Percentiles rank a stretch among this genome's conserved stretches.
Evolutionary conservation across 2,113 vertebrate species (phyloP).

Genomic region (Scalopus aquaticus): DNA sequence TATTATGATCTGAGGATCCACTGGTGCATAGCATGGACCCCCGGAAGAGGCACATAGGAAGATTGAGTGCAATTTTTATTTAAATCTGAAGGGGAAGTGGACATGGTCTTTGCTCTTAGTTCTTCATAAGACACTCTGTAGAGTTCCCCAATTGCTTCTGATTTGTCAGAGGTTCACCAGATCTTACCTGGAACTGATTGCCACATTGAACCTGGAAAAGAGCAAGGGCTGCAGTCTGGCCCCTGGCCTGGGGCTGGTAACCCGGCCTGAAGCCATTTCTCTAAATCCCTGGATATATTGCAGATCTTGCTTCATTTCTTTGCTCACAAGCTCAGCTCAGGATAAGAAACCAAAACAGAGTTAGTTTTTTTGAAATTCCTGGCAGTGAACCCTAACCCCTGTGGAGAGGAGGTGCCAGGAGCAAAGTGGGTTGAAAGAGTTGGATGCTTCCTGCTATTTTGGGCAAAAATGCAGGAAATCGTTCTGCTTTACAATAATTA

Average conservation of each 20-base stretch:
- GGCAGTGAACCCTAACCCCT: conserved; percentile 60
- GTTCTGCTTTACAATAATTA: neutral
- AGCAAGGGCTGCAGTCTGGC: neutral
- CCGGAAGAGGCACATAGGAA: neutral
- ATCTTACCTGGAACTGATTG: neutral
- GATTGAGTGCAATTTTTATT: neutral
- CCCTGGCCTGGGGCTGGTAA: neutral
- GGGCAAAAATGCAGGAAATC: conserved; percentile 50
- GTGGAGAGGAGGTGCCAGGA: conserved; percentile 35
- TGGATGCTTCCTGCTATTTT: conserved; percentile 20
- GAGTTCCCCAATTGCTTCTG: neutral
- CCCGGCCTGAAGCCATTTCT: neutral
- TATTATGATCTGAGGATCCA: fast-evolving
- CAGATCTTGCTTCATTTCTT: conserved; percentile 9
- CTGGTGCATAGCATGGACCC: too few relatives aligned
- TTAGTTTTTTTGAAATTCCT: conserved; percentile 57
- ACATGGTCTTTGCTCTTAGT: neutral
- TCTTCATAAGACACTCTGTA: neutral
- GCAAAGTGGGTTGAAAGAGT: conserved; percentile 23
- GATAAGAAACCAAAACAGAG: conserved; percentile 39
- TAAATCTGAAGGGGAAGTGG: neutral
- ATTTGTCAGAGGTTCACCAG: neutral
- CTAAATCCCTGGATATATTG: neutral
- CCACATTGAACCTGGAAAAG: neutral
- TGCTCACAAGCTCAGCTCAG: conserved; percentile 9